These are phyloP conservation scores for Luffia ferchaultella DNA, from an alignment of 2,888 invertebrate species.

Conservation along the genomic window DNA sequence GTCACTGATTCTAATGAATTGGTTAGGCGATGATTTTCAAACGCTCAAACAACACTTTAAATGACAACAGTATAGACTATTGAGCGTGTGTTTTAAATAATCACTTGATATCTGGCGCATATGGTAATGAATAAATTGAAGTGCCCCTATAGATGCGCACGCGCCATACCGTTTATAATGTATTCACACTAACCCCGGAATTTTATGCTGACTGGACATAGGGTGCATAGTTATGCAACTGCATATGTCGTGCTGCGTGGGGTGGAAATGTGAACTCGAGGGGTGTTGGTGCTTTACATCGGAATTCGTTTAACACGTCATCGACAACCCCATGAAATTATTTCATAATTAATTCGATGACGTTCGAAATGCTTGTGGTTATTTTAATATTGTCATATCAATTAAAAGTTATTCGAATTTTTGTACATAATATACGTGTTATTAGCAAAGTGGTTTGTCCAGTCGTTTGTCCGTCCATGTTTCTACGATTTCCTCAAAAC, in stretches of 20 bases:
- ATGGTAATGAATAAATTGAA: not conserved
- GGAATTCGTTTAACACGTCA: conserved; percentile 6
- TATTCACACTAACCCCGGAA: not conserved
- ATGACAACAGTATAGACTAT: too few relatives aligned
- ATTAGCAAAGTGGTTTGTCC: too few relatives aligned
- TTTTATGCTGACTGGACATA: not conserved
- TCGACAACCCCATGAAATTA: conserved; percentile 28
- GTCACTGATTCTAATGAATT: too few relatives aligned
- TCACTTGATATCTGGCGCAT: too few relatives aligned
- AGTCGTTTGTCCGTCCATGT: too few relatives aligned
- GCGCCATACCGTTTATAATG: not conserved
- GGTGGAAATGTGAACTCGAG: not conserved
- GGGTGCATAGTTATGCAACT: not conserved
- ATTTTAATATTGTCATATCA: conserved; percentile 14
- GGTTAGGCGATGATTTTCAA: too few relatives aligned
- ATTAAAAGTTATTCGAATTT: conserved; percentile 31
- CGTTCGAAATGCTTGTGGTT: conserved; percentile 26
- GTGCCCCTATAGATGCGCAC: not conserved
- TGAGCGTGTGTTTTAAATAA: too few relatives aligned
- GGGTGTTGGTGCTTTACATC: not conserved
- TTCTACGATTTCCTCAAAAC: too few relatives aligned
- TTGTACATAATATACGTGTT: too few relatives aligned
- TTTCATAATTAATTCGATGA: conserved; percentile 61
- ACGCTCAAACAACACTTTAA: too few relatives aligned
- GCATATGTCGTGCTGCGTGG: not conserved